Conservation (phyloP, 1,140 invertebrate species). For the Drosophila neocordata region DNA sequence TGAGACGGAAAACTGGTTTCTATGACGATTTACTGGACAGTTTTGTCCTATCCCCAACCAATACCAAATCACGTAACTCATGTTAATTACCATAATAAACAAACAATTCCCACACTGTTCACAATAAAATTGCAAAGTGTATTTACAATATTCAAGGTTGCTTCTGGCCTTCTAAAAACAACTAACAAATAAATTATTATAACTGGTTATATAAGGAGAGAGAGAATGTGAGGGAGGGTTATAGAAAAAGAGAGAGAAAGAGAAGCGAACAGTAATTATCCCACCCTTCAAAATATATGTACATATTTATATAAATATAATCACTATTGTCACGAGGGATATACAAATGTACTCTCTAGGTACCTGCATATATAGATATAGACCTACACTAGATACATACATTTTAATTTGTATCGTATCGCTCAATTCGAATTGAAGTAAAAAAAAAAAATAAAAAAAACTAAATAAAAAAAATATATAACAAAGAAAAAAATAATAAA, state of each 20-base stretch:
- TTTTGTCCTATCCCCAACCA: not conserved
- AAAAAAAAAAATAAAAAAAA: not conserved
- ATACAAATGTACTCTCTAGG: not conserved
- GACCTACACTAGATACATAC: not conserved
- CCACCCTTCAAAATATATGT: not conserved
- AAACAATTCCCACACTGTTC: slow-evolving; percentile 44
- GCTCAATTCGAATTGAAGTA: not conserved
- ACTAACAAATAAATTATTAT: slow-evolving; percentile 6
- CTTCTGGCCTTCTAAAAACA: slow-evolving; percentile 10
- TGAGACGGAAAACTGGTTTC: slow-evolving; percentile 34
- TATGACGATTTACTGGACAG: slow-evolving; percentile 20
- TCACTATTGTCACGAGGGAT: not conserved
- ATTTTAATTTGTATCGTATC: not conserved
- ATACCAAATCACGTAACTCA: slow-evolving; percentile 29
- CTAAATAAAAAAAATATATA: not conserved
- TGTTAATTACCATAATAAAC: slow-evolving; percentile 47
- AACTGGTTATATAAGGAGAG: not conserved
- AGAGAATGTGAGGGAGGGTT: not conserved
- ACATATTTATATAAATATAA: not conserved
- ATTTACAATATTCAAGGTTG: slow-evolving; percentile 54
- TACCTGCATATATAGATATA: not conserved
- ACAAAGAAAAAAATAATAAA: not conserved
- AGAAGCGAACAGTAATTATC: not conserved
- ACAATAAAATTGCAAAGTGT: slow-evolving; percentile 43
- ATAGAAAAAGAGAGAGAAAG: not conserved